These are phyloP conservation scores for Dichetophora obliterata DNA, from an alignment of 2,888 invertebrate species.

Conservation along the genomic window DNA sequence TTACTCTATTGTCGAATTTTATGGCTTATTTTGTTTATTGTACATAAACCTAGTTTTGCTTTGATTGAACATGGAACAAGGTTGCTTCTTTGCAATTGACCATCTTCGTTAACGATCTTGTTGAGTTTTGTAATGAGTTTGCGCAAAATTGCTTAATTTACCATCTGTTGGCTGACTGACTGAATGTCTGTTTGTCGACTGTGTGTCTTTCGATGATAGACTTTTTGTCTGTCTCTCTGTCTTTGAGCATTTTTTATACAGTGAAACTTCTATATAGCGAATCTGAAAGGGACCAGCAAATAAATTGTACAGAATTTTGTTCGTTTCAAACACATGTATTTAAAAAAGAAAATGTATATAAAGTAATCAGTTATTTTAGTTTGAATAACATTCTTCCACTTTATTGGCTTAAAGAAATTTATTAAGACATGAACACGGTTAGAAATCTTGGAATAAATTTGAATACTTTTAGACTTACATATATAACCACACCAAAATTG, in stretches of 20 bases:
- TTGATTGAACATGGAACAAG: background rate
- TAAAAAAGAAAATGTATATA: too few relatives aligned
- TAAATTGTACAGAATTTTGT: too few relatives aligned
- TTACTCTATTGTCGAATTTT: background rate
- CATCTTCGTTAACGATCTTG: conserved; percentile 7
- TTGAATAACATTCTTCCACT: too few relatives aligned
- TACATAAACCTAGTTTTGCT: background rate
- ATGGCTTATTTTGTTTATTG: background rate
- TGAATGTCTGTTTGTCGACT: background rate
- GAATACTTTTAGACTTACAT: too few relatives aligned
- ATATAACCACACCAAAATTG: too few relatives aligned
- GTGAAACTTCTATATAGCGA: too few relatives aligned
- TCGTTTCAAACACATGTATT: too few relatives aligned
- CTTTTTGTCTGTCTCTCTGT: background rate
- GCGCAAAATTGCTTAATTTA: background rate
- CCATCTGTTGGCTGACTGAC: background rate
- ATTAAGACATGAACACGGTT: background rate
- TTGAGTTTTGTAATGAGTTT: conserved; percentile 1
- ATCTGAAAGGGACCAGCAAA: too few relatives aligned
- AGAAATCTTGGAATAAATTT: too few relatives aligned
- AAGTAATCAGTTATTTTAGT: too few relatives aligned
- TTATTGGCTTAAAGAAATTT: too few relatives aligned
- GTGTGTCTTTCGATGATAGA: background rate
- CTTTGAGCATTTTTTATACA: background rate
- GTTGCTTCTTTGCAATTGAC: background rate